Evolutionary conservation across 2,113 vertebrate genomes (phyloP), one percentile per base, ranked within the genome.

Genomic region (Chamaetylas fuelleborni): DNA sequence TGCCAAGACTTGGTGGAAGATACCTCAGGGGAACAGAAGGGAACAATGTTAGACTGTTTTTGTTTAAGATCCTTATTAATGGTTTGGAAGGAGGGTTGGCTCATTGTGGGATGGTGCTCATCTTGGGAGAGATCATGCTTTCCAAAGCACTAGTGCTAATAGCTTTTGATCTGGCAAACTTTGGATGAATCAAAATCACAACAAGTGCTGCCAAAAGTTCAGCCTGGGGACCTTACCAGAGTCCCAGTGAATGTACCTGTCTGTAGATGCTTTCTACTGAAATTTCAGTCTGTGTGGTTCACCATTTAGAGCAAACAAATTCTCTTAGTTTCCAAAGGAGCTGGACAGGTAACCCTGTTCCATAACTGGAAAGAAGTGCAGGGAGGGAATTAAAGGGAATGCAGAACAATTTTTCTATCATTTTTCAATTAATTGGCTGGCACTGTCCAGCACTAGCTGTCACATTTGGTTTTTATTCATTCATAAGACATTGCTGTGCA

Each of bases 21-120:
- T 73, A 77, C 56, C 86, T 94, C 86, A 60, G 61, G 64, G 94
- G 80, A 95, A 38, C 45, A 61, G 42, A 40, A 90, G 26, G 42
- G 72, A 95, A 83, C 70, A 90, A 85, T 80, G 73, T 82, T 82
- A 51, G 80, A 67, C 42, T 72, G 62, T 15, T 93, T 95, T 85
- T 93, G 57, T 61, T 90, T 73, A 86, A 86, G 72, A 82, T 71
- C 19, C 19, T n/a, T 74, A 56, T 70, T 93, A 90, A 48, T 66
- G 28, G 28, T 90, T 60, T 92, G 90, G 67, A 92, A 50, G 29
- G 56, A 64, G 17, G 47, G 11, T 13, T 88, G 58, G n/a, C 56
- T 93, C 50, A 48, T 45, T 54, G 33, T 89, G 66, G n/a, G 42
- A 73, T 53, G 33, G 26, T 81, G 38, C 42, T 92, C 71, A 60